Evolutionary conservation across 2,113 vertebrate genomes (phyloP).

Genomic region (Halichoerus grypus): DNA sequence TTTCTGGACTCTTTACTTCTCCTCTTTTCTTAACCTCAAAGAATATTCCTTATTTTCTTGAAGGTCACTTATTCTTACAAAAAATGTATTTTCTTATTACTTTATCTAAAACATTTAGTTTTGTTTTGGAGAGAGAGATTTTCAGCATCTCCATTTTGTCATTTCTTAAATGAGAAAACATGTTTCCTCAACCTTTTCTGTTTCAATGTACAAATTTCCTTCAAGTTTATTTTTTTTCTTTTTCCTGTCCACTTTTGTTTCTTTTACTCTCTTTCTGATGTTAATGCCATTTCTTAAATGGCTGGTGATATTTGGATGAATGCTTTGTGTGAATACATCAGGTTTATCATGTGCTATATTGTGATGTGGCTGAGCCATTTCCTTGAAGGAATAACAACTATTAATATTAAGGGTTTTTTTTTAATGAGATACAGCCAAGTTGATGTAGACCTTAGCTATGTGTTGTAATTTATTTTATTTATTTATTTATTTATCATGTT

Average conservation of each 20-base stretch:
- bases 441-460: too few species aligned
- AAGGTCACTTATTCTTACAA: neutral
- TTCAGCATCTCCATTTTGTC: neutral
- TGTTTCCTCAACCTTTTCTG: neutral
- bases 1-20: neutral
- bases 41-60: neutral
- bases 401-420: neutral
- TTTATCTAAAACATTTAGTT: neutral
- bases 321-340: neutral
- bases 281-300: neutral
- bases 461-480: too few species aligned
- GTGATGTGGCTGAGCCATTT: neutral
- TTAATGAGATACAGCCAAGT: too few species aligned
- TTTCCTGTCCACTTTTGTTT: neutral
- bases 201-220: neutral
- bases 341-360: neutral
- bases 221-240: neutral
- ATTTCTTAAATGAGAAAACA: neutral
- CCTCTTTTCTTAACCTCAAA: neutral
- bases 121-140: neutral
- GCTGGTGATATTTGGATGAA: neutral
- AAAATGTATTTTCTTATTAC: neutral
- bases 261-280: neutral
- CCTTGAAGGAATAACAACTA: neutral
- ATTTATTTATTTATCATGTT: too few species aligned